Evolutionary conservation across 2,797 vertebrate species (phyloP), one percentile per base, ranked within the genome.

Genomic region (Siniperca obscura): DNA sequence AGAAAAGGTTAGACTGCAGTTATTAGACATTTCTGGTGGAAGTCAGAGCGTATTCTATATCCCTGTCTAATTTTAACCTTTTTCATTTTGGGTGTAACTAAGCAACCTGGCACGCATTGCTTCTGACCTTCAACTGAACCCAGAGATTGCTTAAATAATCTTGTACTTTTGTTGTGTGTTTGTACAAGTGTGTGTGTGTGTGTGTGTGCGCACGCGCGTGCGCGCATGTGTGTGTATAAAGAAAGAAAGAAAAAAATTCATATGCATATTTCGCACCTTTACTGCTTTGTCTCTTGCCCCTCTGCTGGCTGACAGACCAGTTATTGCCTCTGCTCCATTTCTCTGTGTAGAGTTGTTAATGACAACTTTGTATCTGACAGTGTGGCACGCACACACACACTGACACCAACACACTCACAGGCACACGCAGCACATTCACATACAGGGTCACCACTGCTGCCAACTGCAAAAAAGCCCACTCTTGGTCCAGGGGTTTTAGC

Each of bases 361-460:
- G 87, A 85, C 86, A 89, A 78, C 87, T 76, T 85, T 65, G 75
- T 75, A 48, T 81, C 70, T 82, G 77, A 89, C 78, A 85, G 65
- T 25, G 12, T 42, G 44, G 36, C 25, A 52, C 53, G 5, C 60
- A 78, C 74, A 46, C 62, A 40, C 67, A 62, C 42, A 50, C n/a
- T 40, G 52, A 72, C 65, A 59, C 36, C 14, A 40, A 30, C 71
- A 67, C 80, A n/a, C n/a, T n/a, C 40, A 61, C 34, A 61, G 30
- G 22, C 78, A 60, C 22, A 42, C 16, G 0, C 59, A 62, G 36
- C 70, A 72, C 40, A n/a, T 25, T 42, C 48, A 72, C 64, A 80
- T 75, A 38, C 74, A 69, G 69, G 84, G 84, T 90, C 89, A 86
- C 85, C 83, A 89, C 82, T 83, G 84, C 85, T 89, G 89, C 86